Evolutionary conservation across 2,797 vertebrate genomes (phyloP), one percentile per base, ranked within the genome.

Genomic region (Epinephelus coioides): DNA sequence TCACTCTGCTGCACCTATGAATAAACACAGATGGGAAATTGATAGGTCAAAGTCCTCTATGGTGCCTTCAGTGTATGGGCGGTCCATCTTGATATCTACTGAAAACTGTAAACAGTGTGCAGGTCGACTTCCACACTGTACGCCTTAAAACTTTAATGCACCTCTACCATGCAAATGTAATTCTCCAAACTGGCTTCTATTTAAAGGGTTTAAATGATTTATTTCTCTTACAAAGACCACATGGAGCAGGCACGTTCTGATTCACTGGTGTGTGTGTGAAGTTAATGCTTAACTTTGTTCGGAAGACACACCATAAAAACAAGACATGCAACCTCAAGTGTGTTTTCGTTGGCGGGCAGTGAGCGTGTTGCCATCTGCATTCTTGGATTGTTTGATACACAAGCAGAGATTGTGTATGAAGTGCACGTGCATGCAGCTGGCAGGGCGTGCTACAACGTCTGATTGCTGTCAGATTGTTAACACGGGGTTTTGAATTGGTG

Each of bases 221-320:
- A 34, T 34, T 34, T 34, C 34, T 34, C 34, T 34, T 34, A 34
- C 7, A 34, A 34, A 34, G 34, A 34, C 7, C 34, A 34, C 34
- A 34, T 34, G 34, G 34, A 8, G 6, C 34, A 34, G 34, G 6
- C 43, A 14, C 8, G 12, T n/a, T 59, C 25, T 21, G 51, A 47
- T 44, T 38, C n/a, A 18, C 17, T 25, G 21, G 19, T 19, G 25
- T 65, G 47, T 46, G 27, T 19, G 40, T 63, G 23, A 21, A 38
- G 30, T 55, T 76, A 66, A 73, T 47, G 40, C 23, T 74, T 61
- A 69, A 74, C 62, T 2, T 46, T 54, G 19, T 69, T 76, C 55
- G 34, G 34, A 34, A 7, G 34, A 43, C 27, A 49, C 6, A 18
- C 2, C 21, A 66, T 10, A 17, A 67, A 76, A 74, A 53, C 27